These are phyloP conservation scores for Ceratothoa steindachneri DNA, from an alignment of 2,888 invertebrate genomes.

Conservation along the genomic window DNA sequence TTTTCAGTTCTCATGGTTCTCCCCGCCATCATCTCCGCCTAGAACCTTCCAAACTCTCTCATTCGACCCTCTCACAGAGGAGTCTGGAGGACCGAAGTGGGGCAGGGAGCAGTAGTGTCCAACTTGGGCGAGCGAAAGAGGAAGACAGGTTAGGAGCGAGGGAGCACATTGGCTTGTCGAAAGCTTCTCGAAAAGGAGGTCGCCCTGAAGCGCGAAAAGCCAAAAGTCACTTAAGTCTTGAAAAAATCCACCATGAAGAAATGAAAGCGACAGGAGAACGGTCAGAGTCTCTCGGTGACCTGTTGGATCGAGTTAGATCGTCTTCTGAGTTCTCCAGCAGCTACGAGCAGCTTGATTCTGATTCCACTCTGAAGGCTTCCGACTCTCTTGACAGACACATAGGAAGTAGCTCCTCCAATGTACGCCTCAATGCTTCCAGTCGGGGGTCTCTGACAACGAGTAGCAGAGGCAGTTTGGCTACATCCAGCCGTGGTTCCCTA, in stretches of 20 bases:
- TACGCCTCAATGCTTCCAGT: conserved; percentile 42
- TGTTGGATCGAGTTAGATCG: conserved; percentile 39
- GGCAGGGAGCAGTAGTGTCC: conserved; percentile 33
- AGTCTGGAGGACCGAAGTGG: conserved; percentile 39
- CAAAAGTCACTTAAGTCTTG: conserved; percentile 44
- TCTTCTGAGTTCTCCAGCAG: conserved; percentile 46
- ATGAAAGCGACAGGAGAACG: conserved; percentile 43
- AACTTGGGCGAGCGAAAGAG: conserved; percentile 39
- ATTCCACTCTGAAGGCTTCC: conserved; percentile 46
- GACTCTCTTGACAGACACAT: conserved; percentile 47
- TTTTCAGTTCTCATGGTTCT: conserved; percentile 45
- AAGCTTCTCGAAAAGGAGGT: conserved; percentile 28
- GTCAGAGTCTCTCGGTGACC: conserved; percentile 46
- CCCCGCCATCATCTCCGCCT: conserved; percentile 37
- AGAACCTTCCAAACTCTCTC: conserved; percentile 31
- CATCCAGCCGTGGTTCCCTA: conserved; percentile 46
- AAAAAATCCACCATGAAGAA: conserved; percentile 47
- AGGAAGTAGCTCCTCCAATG: conserved; percentile 45
- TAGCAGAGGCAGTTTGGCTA: conserved; percentile 43
- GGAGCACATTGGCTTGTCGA: conserved; percentile 35
- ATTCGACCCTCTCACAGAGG: conserved; percentile 36
- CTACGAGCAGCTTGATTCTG: conserved; percentile 47
- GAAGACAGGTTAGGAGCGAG: conserved; percentile 43
- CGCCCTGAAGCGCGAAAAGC: conserved; percentile 41
- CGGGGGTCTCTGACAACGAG: conserved; percentile 44